A percentile compares a stretch with the other conserved stretches of the same genome.
phyloP scores from a whole-genome alignment of 2,113 vertebrate genomes.

The Ursus arctos region DNA sequence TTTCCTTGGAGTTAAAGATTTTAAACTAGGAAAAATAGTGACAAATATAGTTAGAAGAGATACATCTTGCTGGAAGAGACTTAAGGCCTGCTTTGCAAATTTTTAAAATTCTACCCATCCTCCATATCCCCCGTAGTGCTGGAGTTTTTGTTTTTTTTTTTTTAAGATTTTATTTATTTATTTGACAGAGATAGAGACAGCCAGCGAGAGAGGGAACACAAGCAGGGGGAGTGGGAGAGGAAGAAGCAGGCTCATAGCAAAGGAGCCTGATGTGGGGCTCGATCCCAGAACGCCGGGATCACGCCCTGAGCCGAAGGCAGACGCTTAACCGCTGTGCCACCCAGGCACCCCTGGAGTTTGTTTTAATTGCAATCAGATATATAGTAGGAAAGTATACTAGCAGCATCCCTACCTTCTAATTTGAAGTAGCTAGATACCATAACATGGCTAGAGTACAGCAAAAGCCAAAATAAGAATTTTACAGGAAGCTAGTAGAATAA shows the following conservation, averaged over 20 bases:
- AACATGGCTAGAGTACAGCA: neutral
- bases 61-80: neutral
- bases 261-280: no score
- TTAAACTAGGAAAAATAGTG: neutral
- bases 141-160: neutral
- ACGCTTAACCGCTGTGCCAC: no score
- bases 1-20: constrained; percentile 13
- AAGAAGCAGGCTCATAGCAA: no score
- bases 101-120: neutral
- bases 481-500: neutral
- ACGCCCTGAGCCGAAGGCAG: no score
- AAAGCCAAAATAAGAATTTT: neutral
- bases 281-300: no score
- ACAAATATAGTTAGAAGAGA: neutral
- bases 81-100: neutral
- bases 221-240: no score
- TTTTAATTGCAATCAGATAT: neutral
- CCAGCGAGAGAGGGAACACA: no score
- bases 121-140: neutral
- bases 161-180: no score
- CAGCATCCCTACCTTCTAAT: neutral
- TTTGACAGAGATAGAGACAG: no score
- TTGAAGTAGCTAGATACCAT: neutral
- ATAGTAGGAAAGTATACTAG: neutral
- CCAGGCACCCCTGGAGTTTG: neutral